These are phyloP conservation scores for Eudyptes chrysolophus DNA, from an alignment of 2,113 vertebrate genomes.

Conservation along the genomic window DNA sequence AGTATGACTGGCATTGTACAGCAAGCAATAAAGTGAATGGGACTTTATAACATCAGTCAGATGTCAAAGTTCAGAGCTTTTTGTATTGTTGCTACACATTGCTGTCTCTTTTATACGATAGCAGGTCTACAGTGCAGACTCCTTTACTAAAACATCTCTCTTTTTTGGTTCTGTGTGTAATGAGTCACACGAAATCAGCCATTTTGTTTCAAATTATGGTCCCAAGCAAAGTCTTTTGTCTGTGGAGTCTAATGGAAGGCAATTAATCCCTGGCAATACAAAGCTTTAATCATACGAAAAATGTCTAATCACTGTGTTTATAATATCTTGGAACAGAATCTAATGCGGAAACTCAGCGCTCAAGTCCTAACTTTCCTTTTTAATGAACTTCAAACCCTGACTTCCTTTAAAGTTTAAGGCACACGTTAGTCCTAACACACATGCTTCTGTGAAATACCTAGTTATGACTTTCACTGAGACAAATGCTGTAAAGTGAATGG, in stretches of 20 bases:
- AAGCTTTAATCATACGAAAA: conserved; percentile 31
- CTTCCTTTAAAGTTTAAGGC: conserved; percentile 1
- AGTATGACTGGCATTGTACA: not conserved
- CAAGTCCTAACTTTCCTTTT: not conserved
- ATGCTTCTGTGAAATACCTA: not conserved
- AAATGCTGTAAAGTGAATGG: not conserved
- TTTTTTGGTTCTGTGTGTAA: not conserved
- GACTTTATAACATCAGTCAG: not conserved
- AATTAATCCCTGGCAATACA: not conserved
- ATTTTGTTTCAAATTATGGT: not conserved
- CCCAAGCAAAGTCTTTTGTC: not conserved
- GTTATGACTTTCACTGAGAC: not conserved
- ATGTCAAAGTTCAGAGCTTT: not conserved
- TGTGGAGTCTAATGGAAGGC: not conserved
- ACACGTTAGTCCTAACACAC: accelerated
- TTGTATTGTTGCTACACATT: not conserved
- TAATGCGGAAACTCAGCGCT: not conserved
- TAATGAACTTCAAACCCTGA: not conserved
- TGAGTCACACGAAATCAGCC: not conserved
- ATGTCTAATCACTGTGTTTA: not conserved
- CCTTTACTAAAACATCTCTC: not conserved
- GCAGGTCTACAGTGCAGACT: not conserved
- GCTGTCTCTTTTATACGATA: not conserved
- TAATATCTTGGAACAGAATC: not conserved
- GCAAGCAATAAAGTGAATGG: not conserved